A percentile compares a stretch with the other conserved stretches of the same genome.
phyloP scores from a whole-genome alignment of 2,113 vertebrate species.

The Hystrix cristata region DNA sequence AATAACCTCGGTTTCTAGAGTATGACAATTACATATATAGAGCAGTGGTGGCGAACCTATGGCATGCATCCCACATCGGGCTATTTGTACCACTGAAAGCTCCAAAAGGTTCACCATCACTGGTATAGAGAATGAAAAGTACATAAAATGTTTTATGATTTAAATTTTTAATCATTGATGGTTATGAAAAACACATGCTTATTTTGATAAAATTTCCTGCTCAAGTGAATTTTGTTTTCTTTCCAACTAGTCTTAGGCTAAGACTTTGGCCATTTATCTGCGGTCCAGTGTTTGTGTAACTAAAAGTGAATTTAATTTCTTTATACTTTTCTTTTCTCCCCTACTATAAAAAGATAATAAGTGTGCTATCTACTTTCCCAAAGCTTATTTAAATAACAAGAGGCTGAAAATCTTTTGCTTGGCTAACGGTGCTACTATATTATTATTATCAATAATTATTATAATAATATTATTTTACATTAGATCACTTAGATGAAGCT shows the following conservation, averaged over 20 bases:
- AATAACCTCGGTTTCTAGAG: background rate
- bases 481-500: background rate
- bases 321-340: background rate
- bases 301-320: background rate
- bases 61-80: background rate
- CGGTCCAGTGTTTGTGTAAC: background rate
- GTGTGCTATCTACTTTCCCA: background rate
- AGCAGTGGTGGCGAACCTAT: background rate
- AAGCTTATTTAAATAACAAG: background rate
- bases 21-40: background rate
- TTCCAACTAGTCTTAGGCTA: background rate
- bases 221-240: background rate
- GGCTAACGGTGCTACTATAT: background rate
- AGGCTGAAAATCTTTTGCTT: background rate
- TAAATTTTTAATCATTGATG: background rate
- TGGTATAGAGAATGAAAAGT: background rate
- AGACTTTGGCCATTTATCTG: background rate
- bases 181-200: background rate
- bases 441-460: background rate
- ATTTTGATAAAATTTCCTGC: background rate
- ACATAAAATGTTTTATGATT: background rate
- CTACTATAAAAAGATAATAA: background rate
- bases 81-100: background rate
- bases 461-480: background rate
- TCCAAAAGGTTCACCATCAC: background rate